These are phyloP conservation scores for Austrofundulus limnaeus DNA, from an alignment of 2,113 vertebrate genomes.

Conservation along the genomic window DNA sequence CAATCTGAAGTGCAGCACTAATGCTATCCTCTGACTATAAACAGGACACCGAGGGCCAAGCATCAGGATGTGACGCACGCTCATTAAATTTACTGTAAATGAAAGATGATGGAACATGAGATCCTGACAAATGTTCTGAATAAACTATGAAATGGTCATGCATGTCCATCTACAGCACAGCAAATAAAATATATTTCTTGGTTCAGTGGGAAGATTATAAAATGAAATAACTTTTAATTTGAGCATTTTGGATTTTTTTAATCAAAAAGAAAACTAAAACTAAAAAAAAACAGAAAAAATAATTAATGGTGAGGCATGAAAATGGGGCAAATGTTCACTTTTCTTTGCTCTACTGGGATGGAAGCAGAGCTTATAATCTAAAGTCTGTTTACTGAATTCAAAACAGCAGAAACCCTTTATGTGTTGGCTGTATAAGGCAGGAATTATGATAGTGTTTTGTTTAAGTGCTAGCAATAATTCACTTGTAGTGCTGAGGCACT, in stretches of 20 bases:
- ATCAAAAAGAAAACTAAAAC: no score
- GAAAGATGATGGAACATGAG: neutral
- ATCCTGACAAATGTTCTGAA: neutral
- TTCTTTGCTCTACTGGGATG: neutral
- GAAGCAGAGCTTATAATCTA: neutral
- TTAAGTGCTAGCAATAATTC: constrained; percentile 12
- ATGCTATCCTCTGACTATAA: neutral
- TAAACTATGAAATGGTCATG: no score
- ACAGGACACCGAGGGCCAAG: neutral
- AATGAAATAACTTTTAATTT: no score
- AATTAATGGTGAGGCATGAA: neutral
- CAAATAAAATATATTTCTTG: neutral
- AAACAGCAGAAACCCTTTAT: neutral
- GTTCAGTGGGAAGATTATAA: neutral
- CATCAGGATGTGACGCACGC: neutral
- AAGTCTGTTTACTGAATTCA: neutral
- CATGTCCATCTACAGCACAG: neutral
- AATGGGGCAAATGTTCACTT: neutral
- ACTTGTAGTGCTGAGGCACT: constrained; percentile 10
- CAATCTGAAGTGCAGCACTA: neutral
- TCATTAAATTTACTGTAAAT: neutral
- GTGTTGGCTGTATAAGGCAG: neutral
- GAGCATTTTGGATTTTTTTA: no score
- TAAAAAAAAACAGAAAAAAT: no score
- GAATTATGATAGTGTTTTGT: constrained; percentile 9